Evolutionary conservation across 1,140 invertebrate genomes (phyloP).

Genomic region (Paraescarpia echinospica): DNA sequence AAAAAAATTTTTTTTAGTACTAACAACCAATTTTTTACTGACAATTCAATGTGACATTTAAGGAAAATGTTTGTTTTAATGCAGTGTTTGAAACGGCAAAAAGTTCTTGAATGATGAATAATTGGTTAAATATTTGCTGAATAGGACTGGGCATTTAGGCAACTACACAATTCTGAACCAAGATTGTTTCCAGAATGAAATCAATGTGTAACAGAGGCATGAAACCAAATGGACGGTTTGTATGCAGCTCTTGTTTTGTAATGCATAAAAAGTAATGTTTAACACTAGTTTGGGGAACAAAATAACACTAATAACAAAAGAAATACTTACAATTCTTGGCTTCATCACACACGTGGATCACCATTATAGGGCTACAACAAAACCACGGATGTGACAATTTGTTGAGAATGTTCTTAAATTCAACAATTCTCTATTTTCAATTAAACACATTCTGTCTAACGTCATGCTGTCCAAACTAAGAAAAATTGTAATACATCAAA

Average conservation of each 20-base stretch:
- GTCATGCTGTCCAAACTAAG: neutral
- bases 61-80: no score
- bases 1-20: no score
- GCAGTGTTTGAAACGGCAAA: no score
- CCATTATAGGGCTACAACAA: conserved; percentile 49
- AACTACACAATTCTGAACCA: no score
- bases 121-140: no score
- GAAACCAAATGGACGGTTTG: neutral
- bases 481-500: conserved; percentile 3
- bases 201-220: neutral
- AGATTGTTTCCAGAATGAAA: neutral
- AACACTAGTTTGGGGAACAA: no score
- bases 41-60: no score
- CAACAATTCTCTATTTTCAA: neutral
- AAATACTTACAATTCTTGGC: conserved; percentile 56
- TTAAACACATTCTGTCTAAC: neutral
- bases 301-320: neutral
- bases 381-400: neutral
- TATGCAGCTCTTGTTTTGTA: no score
- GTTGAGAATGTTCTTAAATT: neutral
- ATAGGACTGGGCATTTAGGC: neutral
- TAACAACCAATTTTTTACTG: no score
- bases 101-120: no score
- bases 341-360: conserved; percentile 60
- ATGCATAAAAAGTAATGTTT: no score